Percentiles rank a stretch among this genome's conserved stretches.
phyloP scores from a whole-genome alignment of 2,797 vertebrate species.

The Callimico goeldii region DNA sequence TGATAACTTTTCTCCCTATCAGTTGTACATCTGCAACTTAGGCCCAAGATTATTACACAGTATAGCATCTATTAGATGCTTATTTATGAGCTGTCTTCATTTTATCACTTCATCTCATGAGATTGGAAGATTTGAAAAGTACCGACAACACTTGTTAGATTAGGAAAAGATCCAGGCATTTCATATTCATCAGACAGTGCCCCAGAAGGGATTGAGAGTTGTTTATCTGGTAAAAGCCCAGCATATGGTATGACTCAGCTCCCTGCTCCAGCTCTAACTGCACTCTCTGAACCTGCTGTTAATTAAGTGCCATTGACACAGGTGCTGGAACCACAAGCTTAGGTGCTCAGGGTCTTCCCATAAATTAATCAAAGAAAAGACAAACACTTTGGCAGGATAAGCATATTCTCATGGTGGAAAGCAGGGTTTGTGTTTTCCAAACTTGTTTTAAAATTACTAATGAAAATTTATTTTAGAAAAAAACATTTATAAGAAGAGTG shows the following conservation, averaged over 20 bases:
- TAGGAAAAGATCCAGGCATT: conserved; percentile 56
- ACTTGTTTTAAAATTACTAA: not conserved
- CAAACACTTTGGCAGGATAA: conserved; percentile 41
- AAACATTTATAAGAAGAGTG: not conserved
- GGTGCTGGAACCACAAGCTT: not conserved
- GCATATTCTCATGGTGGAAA: not conserved
- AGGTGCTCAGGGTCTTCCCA: not conserved
- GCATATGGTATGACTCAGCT: conserved; percentile 54
- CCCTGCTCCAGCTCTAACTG: conserved; percentile 48
- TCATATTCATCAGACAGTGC: conserved; percentile 54
- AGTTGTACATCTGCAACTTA: not conserved
- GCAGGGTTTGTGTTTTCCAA: not conserved
- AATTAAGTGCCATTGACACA: conserved; percentile 55
- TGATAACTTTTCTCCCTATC: not conserved
- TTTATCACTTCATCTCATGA: conserved; percentile 64
- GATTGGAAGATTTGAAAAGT: conserved; percentile 50
- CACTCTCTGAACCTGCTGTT: conserved; percentile 54
- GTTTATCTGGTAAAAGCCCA: conserved; percentile 42
- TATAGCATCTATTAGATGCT: not conserved
- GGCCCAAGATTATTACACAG: not conserved
- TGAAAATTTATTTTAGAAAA: not conserved
- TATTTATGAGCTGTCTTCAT: conserved; percentile 12
- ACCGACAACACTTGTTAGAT: conserved; percentile 36
- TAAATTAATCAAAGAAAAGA: conserved; percentile 14
- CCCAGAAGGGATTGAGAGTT: conserved; percentile 65